These are phyloP conservation scores for Oceanites oceanicus DNA, from an alignment of 2,113 vertebrate species.

Conservation along the genomic window DNA sequence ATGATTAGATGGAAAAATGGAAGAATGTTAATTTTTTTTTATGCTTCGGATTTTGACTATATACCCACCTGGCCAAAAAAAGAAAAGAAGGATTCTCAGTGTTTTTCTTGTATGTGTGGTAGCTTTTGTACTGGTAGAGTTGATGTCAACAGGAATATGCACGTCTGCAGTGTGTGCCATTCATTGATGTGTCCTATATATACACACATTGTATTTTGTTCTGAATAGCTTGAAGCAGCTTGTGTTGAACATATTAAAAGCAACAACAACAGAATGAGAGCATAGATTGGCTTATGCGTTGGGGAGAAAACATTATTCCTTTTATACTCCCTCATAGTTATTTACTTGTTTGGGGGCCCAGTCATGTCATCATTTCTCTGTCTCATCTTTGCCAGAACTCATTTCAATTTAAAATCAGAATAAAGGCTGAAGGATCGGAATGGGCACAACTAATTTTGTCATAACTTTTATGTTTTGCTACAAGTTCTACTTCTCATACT, in stretches of 20 bases:
- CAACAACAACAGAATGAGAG: conserved; percentile 34
- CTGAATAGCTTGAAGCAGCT: conserved; percentile 39
- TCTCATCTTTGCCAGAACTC: neutral
- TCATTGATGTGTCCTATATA: conserved; percentile 22
- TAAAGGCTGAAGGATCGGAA: neutral
- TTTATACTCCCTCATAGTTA: neutral
- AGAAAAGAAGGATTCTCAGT: neutral
- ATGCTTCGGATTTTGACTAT: neutral
- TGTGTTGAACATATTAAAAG: neutral
- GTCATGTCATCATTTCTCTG: neutral
- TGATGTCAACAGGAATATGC: neutral
- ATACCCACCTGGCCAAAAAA: neutral
- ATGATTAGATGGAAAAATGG: neutral
- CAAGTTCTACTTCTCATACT: neutral
- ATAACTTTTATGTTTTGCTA: neutral
- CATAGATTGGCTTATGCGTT: neutral
- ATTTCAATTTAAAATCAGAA: neutral
- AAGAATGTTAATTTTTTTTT: neutral
- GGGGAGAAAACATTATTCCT: neutral
- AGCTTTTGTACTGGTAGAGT: neutral
- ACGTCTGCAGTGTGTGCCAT: neutral
- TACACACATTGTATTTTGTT: neutral
- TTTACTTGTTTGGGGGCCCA: conserved; percentile 4
- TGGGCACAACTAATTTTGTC: neutral
- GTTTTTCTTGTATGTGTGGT: neutral